These are phyloP conservation scores for Actinia equina DNA, from an alignment of 64 coral and sea anemone genomes.

Conservation along the genomic window DNA sequence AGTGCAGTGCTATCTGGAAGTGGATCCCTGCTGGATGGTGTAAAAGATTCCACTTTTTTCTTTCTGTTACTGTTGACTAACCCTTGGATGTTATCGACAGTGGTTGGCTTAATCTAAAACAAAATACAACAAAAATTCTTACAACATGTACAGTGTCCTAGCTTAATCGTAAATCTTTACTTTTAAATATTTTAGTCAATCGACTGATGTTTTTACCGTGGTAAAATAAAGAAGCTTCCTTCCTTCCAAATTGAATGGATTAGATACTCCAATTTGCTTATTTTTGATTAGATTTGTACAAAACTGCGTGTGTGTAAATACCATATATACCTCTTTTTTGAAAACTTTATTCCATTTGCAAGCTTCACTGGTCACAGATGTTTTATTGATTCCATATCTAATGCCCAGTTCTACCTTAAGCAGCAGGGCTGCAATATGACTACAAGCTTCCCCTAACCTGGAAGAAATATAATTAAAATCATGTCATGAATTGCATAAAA, in stretches of 20 bases:
- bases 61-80: conserved; percentile 32
- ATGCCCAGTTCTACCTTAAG: background rate
- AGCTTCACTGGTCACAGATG: conserved; percentile 30
- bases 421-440: background rate
- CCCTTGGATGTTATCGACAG: conserved; percentile 21
- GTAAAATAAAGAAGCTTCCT: no score
- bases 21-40: background rate
- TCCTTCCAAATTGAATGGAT: background rate
- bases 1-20: conserved; percentile 29
- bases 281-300: no score
- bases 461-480: background rate
- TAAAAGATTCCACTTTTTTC: conserved; percentile 29
- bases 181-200: no score
- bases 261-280: no score
- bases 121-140: conserved; percentile 3
- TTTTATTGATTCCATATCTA: conserved; percentile 12
- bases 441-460: background rate
- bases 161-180: no score
- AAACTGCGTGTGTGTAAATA: no score
- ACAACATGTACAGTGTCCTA: background rate
- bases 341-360: background rate
- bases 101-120: conserved; percentile 36
- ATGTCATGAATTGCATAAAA: background rate
- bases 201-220: no score
- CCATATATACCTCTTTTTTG: no score